These are phyloP conservation scores for Shinisaurus crocodilurus DNA, from an alignment of 2,113 vertebrate species.

Conservation along the genomic window DNA sequence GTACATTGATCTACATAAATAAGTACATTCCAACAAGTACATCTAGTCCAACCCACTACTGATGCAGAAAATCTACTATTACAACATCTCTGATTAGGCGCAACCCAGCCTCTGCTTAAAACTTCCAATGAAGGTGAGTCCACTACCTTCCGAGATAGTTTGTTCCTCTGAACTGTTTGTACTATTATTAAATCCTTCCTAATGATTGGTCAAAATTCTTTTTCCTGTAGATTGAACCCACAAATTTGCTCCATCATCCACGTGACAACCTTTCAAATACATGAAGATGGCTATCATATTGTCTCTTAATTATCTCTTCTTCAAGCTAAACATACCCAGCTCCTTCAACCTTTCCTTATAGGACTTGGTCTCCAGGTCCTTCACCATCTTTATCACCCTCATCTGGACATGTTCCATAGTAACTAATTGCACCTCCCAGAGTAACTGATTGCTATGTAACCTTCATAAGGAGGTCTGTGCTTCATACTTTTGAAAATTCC, in stretches of 20 bases:
- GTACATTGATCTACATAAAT: not conserved
- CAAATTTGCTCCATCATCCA: too few relatives aligned
- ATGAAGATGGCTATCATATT: not conserved
- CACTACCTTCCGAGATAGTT: too few relatives aligned
- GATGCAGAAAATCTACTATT: too few relatives aligned
- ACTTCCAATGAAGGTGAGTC: too few relatives aligned
- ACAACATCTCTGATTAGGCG: too few relatives aligned
- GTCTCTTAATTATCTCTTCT: not conserved
- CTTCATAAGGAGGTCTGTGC: not conserved
- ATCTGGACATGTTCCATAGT: not conserved
- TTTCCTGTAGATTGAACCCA: not conserved
- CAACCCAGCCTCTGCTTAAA: too few relatives aligned
- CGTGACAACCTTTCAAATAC: too few relatives aligned
- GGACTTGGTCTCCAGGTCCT: not conserved
- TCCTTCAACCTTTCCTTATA: not conserved
- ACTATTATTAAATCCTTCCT: too few relatives aligned
- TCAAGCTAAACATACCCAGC: not conserved
- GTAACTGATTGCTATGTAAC: not conserved
- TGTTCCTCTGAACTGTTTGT: too few relatives aligned
- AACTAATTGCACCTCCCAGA: not conserved
- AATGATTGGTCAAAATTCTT: not conserved
- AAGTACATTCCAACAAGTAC: not conserved
- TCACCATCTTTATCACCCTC: not conserved
- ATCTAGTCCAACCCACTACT: too few relatives aligned
- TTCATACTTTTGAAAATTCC: not conserved